Conservation (phyloP, 2,113 vertebrate species). For the Dromaius novaehollandiae region DNA sequence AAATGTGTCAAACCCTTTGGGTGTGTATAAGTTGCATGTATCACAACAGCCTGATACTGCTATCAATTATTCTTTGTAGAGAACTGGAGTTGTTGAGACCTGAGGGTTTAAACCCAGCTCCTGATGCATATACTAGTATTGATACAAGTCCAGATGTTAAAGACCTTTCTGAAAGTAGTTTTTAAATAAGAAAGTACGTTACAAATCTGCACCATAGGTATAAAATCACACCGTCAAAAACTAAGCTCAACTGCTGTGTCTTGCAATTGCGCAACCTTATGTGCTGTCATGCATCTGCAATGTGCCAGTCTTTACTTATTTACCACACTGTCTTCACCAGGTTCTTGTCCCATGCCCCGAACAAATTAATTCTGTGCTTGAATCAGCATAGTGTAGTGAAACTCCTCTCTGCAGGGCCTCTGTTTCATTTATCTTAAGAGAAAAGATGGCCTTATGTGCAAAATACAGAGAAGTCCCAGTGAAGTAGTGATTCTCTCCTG, state of each 20-base stretch:
- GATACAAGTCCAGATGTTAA: background rate
- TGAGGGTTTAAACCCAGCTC: background rate
- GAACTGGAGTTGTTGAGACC: background rate
- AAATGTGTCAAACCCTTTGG: background rate
- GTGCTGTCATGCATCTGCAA: background rate
- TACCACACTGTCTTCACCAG: background rate
- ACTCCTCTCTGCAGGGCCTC: background rate
- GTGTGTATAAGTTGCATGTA: background rate
- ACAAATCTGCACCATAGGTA: background rate
- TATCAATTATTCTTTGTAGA: background rate
- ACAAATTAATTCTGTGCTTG: background rate
- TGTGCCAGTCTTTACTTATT: background rate
- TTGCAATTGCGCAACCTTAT: background rate
- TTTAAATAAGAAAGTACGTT: background rate
- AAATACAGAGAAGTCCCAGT: background rate
- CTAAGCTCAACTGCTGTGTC: background rate
- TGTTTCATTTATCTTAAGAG: background rate
- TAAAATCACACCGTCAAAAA: background rate
- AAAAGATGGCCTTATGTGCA: background rate
- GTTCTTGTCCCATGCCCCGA: background rate
- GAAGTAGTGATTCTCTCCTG: background rate
- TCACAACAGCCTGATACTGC: rapidly evolving
- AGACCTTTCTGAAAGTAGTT: background rate
- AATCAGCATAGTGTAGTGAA: rapidly evolving
- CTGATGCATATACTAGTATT: background rate